Percentiles rank a stretch among this genome's conserved stretches.
phyloP scores from a whole-genome alignment of 2,888 invertebrate genomes.

The Plagodis dolabraria region DNA sequence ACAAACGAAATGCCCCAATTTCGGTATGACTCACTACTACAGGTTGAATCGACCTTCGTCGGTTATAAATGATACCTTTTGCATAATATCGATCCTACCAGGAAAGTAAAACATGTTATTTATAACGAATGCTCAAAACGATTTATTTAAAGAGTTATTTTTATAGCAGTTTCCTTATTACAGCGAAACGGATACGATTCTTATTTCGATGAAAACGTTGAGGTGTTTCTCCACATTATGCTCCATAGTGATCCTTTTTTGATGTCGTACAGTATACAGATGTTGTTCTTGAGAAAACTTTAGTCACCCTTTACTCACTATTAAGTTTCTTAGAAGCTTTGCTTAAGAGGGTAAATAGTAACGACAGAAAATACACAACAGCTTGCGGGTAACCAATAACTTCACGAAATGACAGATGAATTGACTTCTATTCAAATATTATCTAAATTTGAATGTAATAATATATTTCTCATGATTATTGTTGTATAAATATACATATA shows the following conservation, averaged over 20 bases:
- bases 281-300: constrained; percentile 12
- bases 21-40: constrained; percentile 58
- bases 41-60: constrained; percentile 63
- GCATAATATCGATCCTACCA: constrained; percentile 69
- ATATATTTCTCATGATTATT: too few relatives aligned
- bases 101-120: constrained; percentile 44
- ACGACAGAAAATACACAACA: constrained; percentile 8
- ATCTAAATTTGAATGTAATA: too few relatives aligned
- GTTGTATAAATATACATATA: too few relatives aligned
- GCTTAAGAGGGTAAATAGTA: constrained; percentile 3
- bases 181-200: not conserved
- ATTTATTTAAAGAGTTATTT: constrained; percentile 19
- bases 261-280: constrained; percentile 1
- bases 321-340: constrained; percentile 13
- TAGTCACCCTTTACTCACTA: constrained; percentile 34
- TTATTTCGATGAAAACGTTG: not conserved
- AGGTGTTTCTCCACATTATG: not conserved
- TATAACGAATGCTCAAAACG: constrained; percentile 26
- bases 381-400: not conserved
- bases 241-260: not conserved
- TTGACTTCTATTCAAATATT: too few relatives aligned
- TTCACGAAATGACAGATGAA: too few relatives aligned
- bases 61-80: constrained; percentile 67
- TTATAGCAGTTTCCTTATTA: constrained; percentile 6
- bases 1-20: constrained; percentile 67